These are phyloP conservation scores for Cydia amplana DNA, from an alignment of 1,140 invertebrate species.

Conservation along the genomic window DNA sequence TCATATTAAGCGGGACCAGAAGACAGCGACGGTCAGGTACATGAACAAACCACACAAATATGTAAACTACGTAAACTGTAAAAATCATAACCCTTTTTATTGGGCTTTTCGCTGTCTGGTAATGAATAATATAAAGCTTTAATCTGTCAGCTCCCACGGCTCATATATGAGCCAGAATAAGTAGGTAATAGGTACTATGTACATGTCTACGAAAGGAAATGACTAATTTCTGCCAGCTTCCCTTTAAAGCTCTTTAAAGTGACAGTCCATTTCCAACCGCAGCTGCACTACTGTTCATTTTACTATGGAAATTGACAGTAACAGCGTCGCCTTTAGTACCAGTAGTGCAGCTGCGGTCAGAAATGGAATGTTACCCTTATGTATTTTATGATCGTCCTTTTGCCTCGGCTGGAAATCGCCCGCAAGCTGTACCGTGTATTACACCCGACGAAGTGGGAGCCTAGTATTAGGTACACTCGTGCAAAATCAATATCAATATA, in stretches of 20 bases:
- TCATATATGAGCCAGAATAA: too few relatives aligned
- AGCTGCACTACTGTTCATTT: too few relatives aligned
- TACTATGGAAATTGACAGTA: too few relatives aligned
- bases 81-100: neutral
- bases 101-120: neutral
- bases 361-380: too few relatives aligned
- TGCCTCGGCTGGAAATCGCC: neutral
- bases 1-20: too few relatives aligned
- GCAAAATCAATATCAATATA: constrained; percentile 15
- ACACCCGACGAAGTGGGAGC: constrained; percentile 13
- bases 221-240: constrained; percentile 11
- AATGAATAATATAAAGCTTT: neutral
- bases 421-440: constrained; percentile 4
- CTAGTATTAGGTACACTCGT: neutral
- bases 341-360: too few relatives aligned
- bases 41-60: too few relatives aligned
- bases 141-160: too few relatives aligned
- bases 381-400: neutral
- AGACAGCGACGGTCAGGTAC: too few relatives aligned
- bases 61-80: neutral
- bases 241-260: too few relatives aligned
- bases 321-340: too few relatives aligned
- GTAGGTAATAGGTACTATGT: neutral
- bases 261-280: too few relatives aligned
- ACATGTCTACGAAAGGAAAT: neutral